Base-by-base conservation (phyloP, 2,888 invertebrate genomes). In the Cataglyphis rosenhaueri region DNA sequence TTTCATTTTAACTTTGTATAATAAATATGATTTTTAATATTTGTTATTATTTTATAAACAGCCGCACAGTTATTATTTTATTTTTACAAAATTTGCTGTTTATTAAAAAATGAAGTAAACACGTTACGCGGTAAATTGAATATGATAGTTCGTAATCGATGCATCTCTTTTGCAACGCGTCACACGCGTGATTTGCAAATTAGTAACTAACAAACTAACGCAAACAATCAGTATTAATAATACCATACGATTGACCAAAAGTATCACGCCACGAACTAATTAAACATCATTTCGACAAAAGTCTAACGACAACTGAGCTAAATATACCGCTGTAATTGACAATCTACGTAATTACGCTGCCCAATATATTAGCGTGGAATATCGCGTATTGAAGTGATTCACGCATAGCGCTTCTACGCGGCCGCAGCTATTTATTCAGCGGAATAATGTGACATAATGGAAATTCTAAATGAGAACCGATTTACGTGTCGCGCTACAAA, bases 401-500 rank as follows among this genome's bases (percentile, higher is more conserved):
- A 32, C 81, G 38, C 32, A 57, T 52, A n/a, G n/a, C 52, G 52
- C 52, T 44, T 29, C 35, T 10, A 38, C 57, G 76, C 12, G 76
- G 76, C 29, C 82, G 66, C 68, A 71, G 83, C 70, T 87, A 87
- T 87, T 85, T 73, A 52, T 84, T 44, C 84, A 81, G 44, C 79
- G 70, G 81, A 85, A 86, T 88, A 91, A 88, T 84, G 82, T 81
- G 84, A 85, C 85, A 85, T 81, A 85, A 86, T 87, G 85, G 86
- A 85, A 85, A 86, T 82, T 85, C 84, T 66, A 89, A 89, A 87
- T 84, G 88, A 86, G 74, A 25, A 12, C 79, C 88, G 85, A 89
- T 91, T 88, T 87, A 82, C 86, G 89, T 85, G 89, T 91, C 84
- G 83, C 61, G 74, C 74, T 84, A 65, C 78, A 84, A 90, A 88